A percentile compares a stretch with the other conserved stretches of the same genome.
These are phyloP conservation scores for Pongo abelii DNA, from an alignment of 2,113 vertebrate genomes.

Conservation along the genomic window DNA sequence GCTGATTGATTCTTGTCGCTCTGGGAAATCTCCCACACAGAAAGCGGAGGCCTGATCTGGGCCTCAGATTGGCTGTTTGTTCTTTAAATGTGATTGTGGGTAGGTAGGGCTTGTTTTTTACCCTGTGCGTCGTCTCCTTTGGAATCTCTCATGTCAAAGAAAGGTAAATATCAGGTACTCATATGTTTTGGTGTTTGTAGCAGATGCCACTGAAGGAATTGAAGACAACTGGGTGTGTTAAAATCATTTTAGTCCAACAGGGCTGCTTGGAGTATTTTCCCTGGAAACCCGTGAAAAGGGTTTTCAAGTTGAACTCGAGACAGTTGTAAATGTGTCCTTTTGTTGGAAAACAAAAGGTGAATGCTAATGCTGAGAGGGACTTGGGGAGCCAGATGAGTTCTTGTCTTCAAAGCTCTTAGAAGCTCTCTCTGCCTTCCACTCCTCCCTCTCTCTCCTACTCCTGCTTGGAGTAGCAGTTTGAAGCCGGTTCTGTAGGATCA, in stretches of 20 bases:
- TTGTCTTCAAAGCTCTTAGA: neutral
- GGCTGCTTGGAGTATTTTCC: constrained; percentile 59
- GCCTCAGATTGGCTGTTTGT: neutral
- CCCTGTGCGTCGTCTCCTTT: neutral
- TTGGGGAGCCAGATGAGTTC: neutral
- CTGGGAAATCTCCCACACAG: neutral
- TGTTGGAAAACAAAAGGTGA: constrained; percentile 55
- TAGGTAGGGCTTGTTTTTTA: neutral
- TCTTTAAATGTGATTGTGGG: neutral
- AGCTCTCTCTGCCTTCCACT: neutral
- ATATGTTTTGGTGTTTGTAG: neutral
- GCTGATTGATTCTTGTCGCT: neutral
- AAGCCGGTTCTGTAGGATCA: neutral
- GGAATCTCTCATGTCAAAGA: neutral
- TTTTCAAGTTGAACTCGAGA: constrained; percentile 57
- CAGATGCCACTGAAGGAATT: neutral
- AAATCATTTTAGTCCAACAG: constrained; percentile 38
- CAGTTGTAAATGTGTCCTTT: constrained; percentile 67
- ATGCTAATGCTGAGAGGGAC: constrained; percentile 56
- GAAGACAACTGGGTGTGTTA: constrained; percentile 24
- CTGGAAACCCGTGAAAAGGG: constrained; percentile 33
- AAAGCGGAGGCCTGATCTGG: neutral
- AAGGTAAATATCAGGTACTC: constrained; percentile 52
- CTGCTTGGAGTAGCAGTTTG: neutral
- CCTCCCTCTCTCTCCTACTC: no score